Base-by-base conservation (phyloP, 2,888 invertebrate species). In the Epirrhoe tristata region DNA sequence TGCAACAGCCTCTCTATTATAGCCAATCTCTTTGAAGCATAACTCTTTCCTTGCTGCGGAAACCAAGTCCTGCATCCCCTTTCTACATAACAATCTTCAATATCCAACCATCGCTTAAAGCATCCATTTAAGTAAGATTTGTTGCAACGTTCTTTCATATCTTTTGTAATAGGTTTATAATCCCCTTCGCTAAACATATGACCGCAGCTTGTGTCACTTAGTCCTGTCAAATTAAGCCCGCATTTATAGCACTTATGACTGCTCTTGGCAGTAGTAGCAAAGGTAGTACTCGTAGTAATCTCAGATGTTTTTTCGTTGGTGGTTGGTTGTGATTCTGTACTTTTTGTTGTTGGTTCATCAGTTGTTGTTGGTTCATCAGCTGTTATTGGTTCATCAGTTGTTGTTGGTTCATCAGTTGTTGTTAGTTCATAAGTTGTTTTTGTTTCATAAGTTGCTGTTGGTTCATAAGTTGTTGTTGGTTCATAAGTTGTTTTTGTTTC, bases 31-130 rank as follows among this genome's bases (percentile, higher is more conserved):
- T 24, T 8, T 0, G 86, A 83, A 0, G 71, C 79, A 17, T 69
- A 78, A 39, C 77, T 82, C 0, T 7, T 31, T 0, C 87, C 85
- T 48, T 0, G 2, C 0, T 17, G 0, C 0, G 86, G 86, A 0
- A 77, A 77, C 66, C 69, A 70, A 0, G 73, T 66, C 32, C 88
- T 77, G 48, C 88, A 88, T 0, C 85, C 87, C 43, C 85, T 73
- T 67, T 88, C 87, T 5, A 75, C 72, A 56, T 84, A 87, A 0
- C 57, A 2, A 0, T 32, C 12, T 1, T 81, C 82, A 0, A 86
- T 6, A 55, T 88, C 88, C 4, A 83, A 24, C 68, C 66, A 83
- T 48, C 87, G 76, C 46, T 71, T 74, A 46, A 74, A 74, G 17
- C 74, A 74, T 16, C 73, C 74, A 0, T 51, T 16, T 63, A 36